These are phyloP conservation scores for Phalangium opilio DNA, from an alignment of 2,888 invertebrate species.

Conservation along the genomic window DNA sequence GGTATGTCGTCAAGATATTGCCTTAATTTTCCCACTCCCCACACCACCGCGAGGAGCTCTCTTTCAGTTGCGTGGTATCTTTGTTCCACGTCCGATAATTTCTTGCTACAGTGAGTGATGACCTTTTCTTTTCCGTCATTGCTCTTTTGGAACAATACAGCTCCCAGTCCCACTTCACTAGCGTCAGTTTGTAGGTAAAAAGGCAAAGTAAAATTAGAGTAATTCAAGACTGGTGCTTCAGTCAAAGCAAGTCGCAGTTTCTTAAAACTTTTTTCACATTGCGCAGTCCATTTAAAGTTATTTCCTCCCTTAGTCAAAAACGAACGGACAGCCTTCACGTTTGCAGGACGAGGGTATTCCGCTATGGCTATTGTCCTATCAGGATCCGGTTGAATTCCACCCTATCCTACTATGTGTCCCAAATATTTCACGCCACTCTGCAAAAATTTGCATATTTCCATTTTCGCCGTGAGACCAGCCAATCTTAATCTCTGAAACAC, in stretches of 20 bases:
- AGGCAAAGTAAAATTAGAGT: constrained; percentile 13
- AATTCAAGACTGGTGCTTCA: constrained; percentile 17
- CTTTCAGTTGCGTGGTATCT: constrained; percentile 32
- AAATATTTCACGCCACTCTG: constrained; percentile 8
- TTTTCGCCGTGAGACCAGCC: constrained; percentile 18
- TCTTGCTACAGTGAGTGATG: constrained; percentile 20
- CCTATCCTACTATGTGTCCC: constrained; percentile 7
- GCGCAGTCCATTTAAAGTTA: constrained; percentile 7
- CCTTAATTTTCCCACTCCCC: constrained; percentile 29
- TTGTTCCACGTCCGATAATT: too few species aligned
- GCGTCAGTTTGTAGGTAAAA: constrained; percentile 23
- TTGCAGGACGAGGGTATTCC: constrained; percentile 10
- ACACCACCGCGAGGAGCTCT: constrained; percentile 30
- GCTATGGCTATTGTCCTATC: constrained; percentile 1
- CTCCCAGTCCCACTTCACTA: constrained; percentile 20
- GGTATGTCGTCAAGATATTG: constrained; percentile 29
- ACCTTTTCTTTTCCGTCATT: constrained; percentile 10
- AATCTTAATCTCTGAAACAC: constrained; percentile 15
- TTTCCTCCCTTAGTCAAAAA: constrained; percentile 4
- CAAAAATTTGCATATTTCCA: constrained; percentile 18
- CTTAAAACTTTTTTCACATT: constrained; percentile 6
- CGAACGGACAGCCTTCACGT: constrained; percentile 3
- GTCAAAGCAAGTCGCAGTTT: constrained; percentile 5
- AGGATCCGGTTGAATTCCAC: constrained; percentile 6
- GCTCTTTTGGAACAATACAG: constrained; percentile 21